These are phyloP conservation scores for Aselliscus stoliczkanus DNA, from an alignment of 2,797 vertebrate genomes.

Conservation along the genomic window DNA sequence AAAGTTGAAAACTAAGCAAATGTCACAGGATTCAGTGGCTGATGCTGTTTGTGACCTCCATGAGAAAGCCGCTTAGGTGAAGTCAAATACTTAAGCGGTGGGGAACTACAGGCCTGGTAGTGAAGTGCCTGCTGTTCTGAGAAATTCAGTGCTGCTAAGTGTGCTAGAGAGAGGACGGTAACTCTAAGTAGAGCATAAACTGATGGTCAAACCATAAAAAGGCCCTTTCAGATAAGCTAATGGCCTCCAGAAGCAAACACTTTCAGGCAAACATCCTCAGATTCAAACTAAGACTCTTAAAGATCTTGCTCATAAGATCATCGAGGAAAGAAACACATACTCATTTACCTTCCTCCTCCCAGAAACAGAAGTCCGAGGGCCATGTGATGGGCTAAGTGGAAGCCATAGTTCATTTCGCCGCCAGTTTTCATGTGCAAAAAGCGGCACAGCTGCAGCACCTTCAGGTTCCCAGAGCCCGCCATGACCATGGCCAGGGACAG, in stretches of 20 bases:
- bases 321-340: not conserved
- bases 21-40: not conserved
- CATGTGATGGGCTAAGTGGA: slow-evolving; percentile 99
- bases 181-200: not conserved
- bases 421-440: slow-evolving; percentile 96
- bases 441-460: slow-evolving; percentile 95
- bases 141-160: not conserved
- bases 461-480: slow-evolving; percentile 95
- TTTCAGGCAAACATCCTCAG: not conserved
- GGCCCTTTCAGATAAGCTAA: not conserved
- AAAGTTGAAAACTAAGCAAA: not conserved
- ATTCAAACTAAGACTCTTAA: not conserved
- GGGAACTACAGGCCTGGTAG: not conserved
- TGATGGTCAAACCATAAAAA: not conserved
- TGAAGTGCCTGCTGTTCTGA: not conserved
- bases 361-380: slow-evolving; percentile 95
- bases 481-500: slow-evolving; percentile 96
- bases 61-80: not conserved
- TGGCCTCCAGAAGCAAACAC: not conserved
- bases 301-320: not conserved
- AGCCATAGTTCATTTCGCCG: slow-evolving; percentile 98
- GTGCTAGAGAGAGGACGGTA: not conserved
- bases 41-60: not conserved
- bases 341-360: slow-evolving; percentile 92
- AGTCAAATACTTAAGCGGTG: not conserved